phyloP scores from a whole-genome alignment of 1,140 invertebrate genomes.

The Camponotus pennsylvanicus region DNA sequence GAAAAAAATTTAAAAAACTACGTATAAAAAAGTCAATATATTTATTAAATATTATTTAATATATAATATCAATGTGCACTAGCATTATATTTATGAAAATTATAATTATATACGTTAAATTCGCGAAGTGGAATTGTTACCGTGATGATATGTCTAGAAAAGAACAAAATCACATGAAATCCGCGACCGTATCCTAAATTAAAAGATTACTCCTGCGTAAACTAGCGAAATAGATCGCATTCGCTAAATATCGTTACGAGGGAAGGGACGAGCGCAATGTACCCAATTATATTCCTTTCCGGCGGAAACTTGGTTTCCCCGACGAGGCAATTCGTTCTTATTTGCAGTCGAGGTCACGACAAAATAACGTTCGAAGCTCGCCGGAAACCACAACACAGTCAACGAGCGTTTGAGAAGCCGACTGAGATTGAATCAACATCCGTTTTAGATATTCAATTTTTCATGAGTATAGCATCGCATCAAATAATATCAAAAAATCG shows the following conservation, averaged over 20 bases:
- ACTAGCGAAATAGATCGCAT: conserved; percentile 45
- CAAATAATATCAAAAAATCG: conserved; percentile 4
- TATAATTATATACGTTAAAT: background rate
- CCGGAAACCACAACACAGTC: background rate
- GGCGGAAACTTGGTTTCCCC: conserved; percentile 55
- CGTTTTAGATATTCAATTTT: conserved; percentile 43
- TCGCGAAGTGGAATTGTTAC: background rate
- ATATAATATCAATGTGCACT: background rate
- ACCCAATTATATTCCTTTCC: conserved; percentile 60
- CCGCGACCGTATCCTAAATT: background rate
- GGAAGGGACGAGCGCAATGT: background rate
- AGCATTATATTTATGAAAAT: background rate
- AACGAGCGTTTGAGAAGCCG: conserved; percentile 4
- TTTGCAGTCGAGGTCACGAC: conserved; percentile 42
- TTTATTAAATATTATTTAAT: background rate
- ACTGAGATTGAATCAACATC: conserved; percentile 26
- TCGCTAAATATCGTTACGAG: conserved; percentile 56
- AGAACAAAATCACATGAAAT: background rate
- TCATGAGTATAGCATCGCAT: background rate
- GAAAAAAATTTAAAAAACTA: background rate
- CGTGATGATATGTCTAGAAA: background rate
- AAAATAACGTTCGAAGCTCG: conserved; percentile 25
- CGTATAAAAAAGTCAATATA: background rate
- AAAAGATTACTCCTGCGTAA: conserved; percentile 24
- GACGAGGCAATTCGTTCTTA: conserved; percentile 62